A percentile compares a stretch with the other conserved stretches of the same genome.
These are phyloP conservation scores for Cheilosia impressa DNA, from an alignment of 2,888 invertebrate genomes.

Conservation along the genomic window DNA sequence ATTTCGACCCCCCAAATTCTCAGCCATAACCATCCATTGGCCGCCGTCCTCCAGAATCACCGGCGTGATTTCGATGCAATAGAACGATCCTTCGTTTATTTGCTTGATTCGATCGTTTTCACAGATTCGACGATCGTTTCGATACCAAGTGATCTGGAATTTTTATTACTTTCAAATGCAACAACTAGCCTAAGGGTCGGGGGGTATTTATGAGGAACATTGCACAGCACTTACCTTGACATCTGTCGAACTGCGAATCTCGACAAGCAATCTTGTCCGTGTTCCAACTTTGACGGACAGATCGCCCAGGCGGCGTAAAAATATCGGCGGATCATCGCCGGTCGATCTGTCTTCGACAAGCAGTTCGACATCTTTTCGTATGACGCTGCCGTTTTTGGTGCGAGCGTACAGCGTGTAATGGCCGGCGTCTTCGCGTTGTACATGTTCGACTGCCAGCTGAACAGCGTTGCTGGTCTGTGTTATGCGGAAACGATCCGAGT, in stretches of 20 bases:
- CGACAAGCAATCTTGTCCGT: slow-evolving; percentile 92
- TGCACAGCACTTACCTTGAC: slow-evolving; percentile 86
- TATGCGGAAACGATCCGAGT: slow-evolving; percentile 87
- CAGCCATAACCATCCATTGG: slow-evolving; percentile 93
- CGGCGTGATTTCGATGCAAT: slow-evolving; percentile 92
- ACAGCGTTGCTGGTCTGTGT: slow-evolving; percentile 86
- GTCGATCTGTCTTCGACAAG: slow-evolving; percentile 86
- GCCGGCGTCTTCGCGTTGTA: slow-evolving; percentile 89
- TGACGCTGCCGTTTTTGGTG: slow-evolving; percentile 85
- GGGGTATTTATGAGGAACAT: slow-evolving; percentile 8
- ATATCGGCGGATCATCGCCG: slow-evolving; percentile 91
- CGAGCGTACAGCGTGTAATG: slow-evolving; percentile 89
- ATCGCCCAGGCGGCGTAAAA: slow-evolving; percentile 93
- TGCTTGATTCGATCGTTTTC: slow-evolving; percentile 90
- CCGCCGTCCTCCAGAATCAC: slow-evolving; percentile 93
- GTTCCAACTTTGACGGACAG: slow-evolving; percentile 95
- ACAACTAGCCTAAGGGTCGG: slow-evolving; percentile 34
- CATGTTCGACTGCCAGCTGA: slow-evolving; percentile 90
- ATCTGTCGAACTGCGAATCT: slow-evolving; percentile 91
- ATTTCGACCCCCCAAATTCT: slow-evolving; percentile 90
- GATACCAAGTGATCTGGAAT: slow-evolving; percentile 92
- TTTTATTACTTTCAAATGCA: slow-evolving; percentile 31
- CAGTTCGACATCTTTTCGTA: slow-evolving; percentile 85
- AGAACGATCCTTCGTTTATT: slow-evolving; percentile 93
- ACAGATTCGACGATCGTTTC: slow-evolving; percentile 90